Evolutionary conservation across 1,140 invertebrate genomes (phyloP).

Genomic region (Bombus vancouverensis): DNA sequence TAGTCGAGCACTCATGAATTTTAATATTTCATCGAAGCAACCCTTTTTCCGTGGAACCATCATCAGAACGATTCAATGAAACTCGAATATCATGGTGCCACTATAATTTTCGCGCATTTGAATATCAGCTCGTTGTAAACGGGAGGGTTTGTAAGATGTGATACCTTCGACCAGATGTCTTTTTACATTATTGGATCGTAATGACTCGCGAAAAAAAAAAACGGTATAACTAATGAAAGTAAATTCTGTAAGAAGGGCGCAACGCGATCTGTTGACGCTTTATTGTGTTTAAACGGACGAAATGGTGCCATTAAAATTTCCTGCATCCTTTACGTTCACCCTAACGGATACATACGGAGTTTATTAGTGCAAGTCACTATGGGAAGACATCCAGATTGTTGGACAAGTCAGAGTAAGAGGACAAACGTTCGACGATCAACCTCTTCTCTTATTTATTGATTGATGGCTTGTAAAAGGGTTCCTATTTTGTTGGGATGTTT

Average conservation of each 20-base stretch:
- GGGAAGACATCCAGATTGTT: constrained; percentile 58
- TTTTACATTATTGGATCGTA: constrained; percentile 60
- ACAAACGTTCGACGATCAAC: constrained; percentile 45
- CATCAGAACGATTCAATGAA: constrained; percentile 63
- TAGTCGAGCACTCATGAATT: constrained; percentile 72
- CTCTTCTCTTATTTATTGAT: constrained; percentile 70
- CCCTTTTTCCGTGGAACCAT: constrained; percentile 56
- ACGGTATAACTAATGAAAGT: constrained; percentile 26
- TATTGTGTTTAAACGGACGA: constrained; percentile 76
- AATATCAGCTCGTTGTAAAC: constrained; percentile 48
- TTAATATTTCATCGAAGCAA: constrained; percentile 74
- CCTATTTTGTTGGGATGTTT: constrained; percentile 71
- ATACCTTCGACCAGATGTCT: constrained; percentile 64
- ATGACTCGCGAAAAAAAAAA: constrained; percentile 72
- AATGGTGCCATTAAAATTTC: constrained; percentile 74
- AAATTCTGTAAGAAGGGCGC: constrained; percentile 61
- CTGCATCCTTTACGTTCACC: constrained; percentile 46
- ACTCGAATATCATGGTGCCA: constrained; percentile 72
- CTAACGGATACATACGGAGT: constrained; percentile 41
- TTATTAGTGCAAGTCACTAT: constrained; percentile 73
- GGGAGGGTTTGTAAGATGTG: not conserved
- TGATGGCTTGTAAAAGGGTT: constrained; percentile 76
- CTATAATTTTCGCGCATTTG: constrained; percentile 66
- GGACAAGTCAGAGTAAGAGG: not conserved
- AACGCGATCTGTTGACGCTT: constrained; percentile 72